Base-by-base conservation (phyloP, 1,140 invertebrate genomes). In the Monomorium pharaonis region DNA sequence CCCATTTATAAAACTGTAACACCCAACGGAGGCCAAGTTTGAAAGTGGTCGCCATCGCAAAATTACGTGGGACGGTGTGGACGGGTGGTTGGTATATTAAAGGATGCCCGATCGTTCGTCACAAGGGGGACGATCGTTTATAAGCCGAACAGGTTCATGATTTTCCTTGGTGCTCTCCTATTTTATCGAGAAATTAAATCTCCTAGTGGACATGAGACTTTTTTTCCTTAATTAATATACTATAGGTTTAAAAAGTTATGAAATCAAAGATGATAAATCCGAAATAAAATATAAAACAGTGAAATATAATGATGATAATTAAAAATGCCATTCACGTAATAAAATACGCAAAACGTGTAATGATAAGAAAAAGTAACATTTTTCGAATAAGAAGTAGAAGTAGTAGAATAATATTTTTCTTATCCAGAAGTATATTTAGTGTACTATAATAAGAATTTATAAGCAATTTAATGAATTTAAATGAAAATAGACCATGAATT, bases 1-100 rank as follows among this genome's bases (percentile, higher is more conserved):
- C 51, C 81, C 86, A 89, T 89, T 85, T 84, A 89, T 89, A 89
- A 89, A 76, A 69, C 81, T 81, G 77, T 85, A 89, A 87, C 58
- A 62, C 81, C 69, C 33, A 85, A 76, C 58, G 81, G 85, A 88
- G 87, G 75, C 65, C 63, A 89, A 89, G 80, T 89, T 87, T 49
- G 86, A 89, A 85, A 86, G 76, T 74, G 74, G 63, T 51, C 74
- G 85, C 84, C 70, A 83, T 81, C 65, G 44, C 16, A 7, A 72
- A 78, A 30, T 76, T 76, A 49, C 56, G 51, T 16, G 69, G 12
- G n/a, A 7, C 18, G 58, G 30, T 9, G 27, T 33, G n/a, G 30
- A 47, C 54, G 44, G 56, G 5, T 44, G 84, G 54, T 81, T 77
- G 51, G 77, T 83, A 83, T 72, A 86, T 86, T 83, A 86, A 86